Evolutionary conservation across 2,888 invertebrate species (phyloP), one percentile per base, ranked within the genome.

Genomic region (Bellardia bayeri): DNA sequence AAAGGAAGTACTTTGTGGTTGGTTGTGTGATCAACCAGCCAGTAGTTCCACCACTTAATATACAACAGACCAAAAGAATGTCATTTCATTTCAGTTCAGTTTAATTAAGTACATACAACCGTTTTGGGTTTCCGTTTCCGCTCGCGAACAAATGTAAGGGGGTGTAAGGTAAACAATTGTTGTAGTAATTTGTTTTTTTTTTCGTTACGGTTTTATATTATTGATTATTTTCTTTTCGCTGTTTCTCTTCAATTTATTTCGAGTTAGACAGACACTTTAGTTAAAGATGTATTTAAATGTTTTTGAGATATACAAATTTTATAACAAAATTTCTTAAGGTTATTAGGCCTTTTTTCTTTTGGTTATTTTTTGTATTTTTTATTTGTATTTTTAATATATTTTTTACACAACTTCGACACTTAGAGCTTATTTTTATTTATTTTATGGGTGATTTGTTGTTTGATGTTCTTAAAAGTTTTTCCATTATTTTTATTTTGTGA

Each of bases 331-430:
- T 30, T 58, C 14, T 33, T 33, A 37, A 37, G 61, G 61, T 23
- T 56, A 11, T 56, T 9, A 11, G 5, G 1, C 7, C 23, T 51
- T 3, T 54, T 54, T 3, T 14, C n/a, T 16, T 56, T 30, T 58
- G 2, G 30, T 11, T 23, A 30, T 23, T 3, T 58, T 58, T 61
- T 61, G n/a, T 51, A n/a, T 14, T 13, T 61, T 37, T 61, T n/a
- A 16, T 42, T 8, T 56, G n/a, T 68, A 78, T 71, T 61, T 64
- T 8, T 33, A 61, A 40, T 40, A 37, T 16, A 16, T n/a, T 72
- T 72, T 30, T 9, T 33, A 63, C 71, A 63, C 16, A 54, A 54
- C n/a, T 80, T 83, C 76, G 75, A 86, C 79, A 76, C 56, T 82
- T 23, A 1, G 9, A 9, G n/a, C 14, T 30, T 83, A 69, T 63